Conservation (phyloP, 2,888 invertebrate species). For the Anthophora plumipes region DNA sequence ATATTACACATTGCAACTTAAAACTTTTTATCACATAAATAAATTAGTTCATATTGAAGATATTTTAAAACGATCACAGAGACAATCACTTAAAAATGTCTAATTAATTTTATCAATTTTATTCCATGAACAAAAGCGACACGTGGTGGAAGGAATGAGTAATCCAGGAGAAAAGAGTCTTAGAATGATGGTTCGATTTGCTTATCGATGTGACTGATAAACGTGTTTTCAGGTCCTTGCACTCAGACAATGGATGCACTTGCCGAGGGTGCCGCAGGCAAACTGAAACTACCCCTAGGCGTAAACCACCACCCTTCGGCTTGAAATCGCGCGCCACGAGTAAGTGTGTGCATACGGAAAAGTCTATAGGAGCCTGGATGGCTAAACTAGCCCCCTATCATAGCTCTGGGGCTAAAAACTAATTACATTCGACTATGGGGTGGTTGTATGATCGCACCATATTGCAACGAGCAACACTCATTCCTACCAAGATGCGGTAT, state of each 20-base stretch:
- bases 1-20: too few species aligned
- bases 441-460: slow-evolving; percentile 74
- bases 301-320: slow-evolving; percentile 70
- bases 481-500: slow-evolving; percentile 71
- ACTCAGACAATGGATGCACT: slow-evolving; percentile 81
- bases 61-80: too few species aligned
- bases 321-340: slow-evolving; percentile 54
- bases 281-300: slow-evolving; percentile 80
- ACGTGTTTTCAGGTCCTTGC: slow-evolving; percentile 80
- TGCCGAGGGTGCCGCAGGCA: slow-evolving; percentile 80
- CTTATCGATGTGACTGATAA: slow-evolving; percentile 68
- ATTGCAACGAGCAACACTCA: slow-evolving; percentile 77
- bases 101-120: background rate
- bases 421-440: slow-evolving; percentile 81
- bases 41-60: too few species aligned
- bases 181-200: slow-evolving; percentile 29
- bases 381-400: slow-evolving; percentile 78
- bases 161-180: background rate
- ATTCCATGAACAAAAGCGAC: background rate
- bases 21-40: too few species aligned
- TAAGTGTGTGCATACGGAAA: slow-evolving; percentile 56
- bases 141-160: background rate
- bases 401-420: slow-evolving; percentile 82
- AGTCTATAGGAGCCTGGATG: slow-evolving; percentile 68
- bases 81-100: background rate